Evolutionary conservation across 1,140 invertebrate genomes (phyloP).

Genomic region (Pogonus chalceus): DNA sequence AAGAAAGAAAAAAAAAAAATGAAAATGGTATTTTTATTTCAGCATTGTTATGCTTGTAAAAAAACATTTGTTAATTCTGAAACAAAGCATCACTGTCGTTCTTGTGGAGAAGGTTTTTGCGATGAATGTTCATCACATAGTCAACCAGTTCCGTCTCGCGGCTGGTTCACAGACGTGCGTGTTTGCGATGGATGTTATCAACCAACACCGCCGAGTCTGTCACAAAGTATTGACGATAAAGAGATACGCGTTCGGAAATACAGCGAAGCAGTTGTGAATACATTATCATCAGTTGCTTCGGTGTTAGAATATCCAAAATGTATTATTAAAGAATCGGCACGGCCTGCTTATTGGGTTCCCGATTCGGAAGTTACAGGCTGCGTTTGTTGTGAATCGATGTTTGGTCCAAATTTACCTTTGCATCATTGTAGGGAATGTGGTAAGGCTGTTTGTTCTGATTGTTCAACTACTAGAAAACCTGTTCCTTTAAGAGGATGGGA

Average conservation of each 20-base stretch:
- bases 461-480: constrained; percentile 48
- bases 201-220: constrained; percentile 28
- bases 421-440: constrained; percentile 75
- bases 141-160: constrained; percentile 51
- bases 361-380: constrained; percentile 60
- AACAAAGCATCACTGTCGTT: constrained; percentile 69
- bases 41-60: constrained; percentile 57
- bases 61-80: constrained; percentile 39
- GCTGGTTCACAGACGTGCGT: constrained; percentile 51
- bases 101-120: constrained; percentile 66
- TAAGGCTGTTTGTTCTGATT: constrained; percentile 55
- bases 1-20: background rate
- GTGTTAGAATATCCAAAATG: constrained; percentile 40
- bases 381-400: constrained; percentile 49
- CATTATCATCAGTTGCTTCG: constrained; percentile 46
- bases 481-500: constrained; percentile 61
- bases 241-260: constrained; percentile 50
- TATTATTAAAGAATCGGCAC: constrained; percentile 66
- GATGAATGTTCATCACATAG: constrained; percentile 49
- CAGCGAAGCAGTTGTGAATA: constrained; percentile 52
- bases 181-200: constrained; percentile 57
- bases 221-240: constrained; percentile 16
- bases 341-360: constrained; percentile 72
- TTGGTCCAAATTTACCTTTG: constrained; percentile 41
- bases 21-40: constrained; percentile 10